These are phyloP conservation scores for Tachuris rubrigastra DNA, from an alignment of 2,113 vertebrate genomes.

Conservation along the genomic window DNA sequence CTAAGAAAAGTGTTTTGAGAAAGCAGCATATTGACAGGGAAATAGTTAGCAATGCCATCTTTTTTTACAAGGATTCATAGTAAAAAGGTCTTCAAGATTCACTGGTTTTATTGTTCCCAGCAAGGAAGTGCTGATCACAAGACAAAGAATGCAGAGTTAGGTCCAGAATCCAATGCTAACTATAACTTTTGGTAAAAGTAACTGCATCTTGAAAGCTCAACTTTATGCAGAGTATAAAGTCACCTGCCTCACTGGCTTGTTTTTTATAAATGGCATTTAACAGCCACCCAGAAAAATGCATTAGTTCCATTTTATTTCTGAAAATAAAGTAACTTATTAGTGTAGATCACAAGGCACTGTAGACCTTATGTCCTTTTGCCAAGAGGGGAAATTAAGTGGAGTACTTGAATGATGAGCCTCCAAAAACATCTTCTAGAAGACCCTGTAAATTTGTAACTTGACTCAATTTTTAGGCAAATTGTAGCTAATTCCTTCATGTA, in stretches of 20 bases:
- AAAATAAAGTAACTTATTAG: background rate
- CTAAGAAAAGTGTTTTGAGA: background rate
- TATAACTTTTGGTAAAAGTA: background rate
- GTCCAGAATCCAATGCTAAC: background rate
- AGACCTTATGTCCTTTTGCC: background rate
- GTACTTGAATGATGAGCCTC: background rate
- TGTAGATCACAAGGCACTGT: background rate
- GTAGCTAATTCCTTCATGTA: background rate
- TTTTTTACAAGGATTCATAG: background rate
- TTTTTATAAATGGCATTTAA: background rate
- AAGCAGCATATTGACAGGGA: background rate
- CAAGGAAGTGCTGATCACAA: background rate
- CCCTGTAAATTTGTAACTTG: background rate
- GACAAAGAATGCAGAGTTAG: background rate
- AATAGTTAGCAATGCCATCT: background rate
- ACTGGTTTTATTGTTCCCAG: background rate
- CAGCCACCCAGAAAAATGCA: background rate
- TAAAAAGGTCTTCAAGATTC: background rate
- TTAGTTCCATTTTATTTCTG: background rate
- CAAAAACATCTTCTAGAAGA: background rate
- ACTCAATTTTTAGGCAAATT: background rate
- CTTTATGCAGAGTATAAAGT: background rate
- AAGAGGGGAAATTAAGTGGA: background rate
- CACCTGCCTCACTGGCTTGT: background rate
- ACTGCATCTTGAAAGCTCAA: background rate